Evolutionary conservation across 2,113 vertebrate genomes (phyloP).

Genomic region (Cheilinus undulatus): DNA sequence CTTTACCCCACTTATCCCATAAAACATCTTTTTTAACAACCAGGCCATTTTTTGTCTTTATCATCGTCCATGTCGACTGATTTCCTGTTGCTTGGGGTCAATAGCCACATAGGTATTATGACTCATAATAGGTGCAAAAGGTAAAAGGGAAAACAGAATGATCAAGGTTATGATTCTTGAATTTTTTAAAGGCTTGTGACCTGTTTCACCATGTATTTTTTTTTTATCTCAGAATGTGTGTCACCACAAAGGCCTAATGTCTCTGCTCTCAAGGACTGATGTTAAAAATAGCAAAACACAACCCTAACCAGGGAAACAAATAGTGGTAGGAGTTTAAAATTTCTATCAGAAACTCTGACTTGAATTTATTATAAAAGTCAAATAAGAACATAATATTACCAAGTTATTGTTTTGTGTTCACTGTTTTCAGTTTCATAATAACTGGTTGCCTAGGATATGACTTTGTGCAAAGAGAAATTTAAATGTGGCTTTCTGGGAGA

Average conservation of each 20-base stretch:
- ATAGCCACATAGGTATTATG: conserved; percentile 33
- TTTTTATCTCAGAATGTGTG: conserved; percentile 53
- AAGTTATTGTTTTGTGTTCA: conserved; percentile 2
- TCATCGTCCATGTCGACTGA: conserved; percentile 3
- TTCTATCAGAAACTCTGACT: too few relatives aligned
- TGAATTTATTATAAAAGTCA: background rate
- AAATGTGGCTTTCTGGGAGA: conserved; percentile 30
- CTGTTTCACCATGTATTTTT: conserved; percentile 56
- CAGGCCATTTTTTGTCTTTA: background rate
- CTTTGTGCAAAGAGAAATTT: conserved; percentile 65
- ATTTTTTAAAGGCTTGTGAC: conserved; percentile 34
- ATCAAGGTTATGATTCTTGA: conserved; percentile 48
- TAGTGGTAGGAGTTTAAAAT: too few relatives aligned
- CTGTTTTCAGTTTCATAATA: conserved; percentile 12
- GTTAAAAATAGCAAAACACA: conserved; percentile 55
- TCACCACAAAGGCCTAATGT: conserved; percentile 24
- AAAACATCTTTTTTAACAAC: conserved; percentile 4
- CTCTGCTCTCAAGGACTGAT: conserved; percentile 38
- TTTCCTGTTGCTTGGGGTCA: conserved; percentile 20
- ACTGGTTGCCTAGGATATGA: conserved; percentile 51
- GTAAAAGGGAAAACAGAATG: conserved; percentile 56
- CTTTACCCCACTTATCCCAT: too few relatives aligned
- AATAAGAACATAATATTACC: background rate
- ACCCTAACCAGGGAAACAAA: too few relatives aligned
- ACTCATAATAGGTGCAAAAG: conserved; percentile 43